These are phyloP conservation scores for Drosophila sproati DNA, from an alignment of 1,140 invertebrate genomes.

Conservation along the genomic window DNA sequence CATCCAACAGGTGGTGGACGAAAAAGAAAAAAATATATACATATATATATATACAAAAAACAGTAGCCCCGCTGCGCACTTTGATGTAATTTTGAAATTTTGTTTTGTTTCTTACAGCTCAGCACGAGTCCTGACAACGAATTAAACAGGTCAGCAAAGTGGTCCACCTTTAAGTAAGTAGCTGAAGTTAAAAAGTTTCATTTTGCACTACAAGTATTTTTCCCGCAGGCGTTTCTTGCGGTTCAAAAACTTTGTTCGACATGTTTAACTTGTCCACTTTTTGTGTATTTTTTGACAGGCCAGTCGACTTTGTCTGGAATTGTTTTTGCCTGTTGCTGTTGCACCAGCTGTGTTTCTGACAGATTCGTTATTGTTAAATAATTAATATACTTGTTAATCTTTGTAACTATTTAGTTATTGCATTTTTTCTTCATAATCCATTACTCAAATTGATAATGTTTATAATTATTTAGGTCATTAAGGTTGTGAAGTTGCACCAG, in stretches of 20 bases:
- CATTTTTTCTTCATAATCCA: too few species aligned
- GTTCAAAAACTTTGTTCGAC: conserved; percentile 17
- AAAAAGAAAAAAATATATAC: background rate
- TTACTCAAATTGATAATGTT: too few species aligned
- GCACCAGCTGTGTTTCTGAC: too few species aligned
- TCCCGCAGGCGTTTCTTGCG: conserved; percentile 20
- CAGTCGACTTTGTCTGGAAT: conserved; percentile 18
- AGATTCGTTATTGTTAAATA: background rate
- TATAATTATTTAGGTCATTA: too few species aligned
- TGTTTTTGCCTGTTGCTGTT: conserved; percentile 4
- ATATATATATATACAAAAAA: background rate
- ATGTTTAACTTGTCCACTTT: conserved; percentile 6
- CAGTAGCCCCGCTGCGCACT: background rate
- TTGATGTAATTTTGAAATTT: conserved; percentile 10
- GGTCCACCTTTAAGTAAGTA: conserved; percentile 43
- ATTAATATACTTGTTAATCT: too few species aligned
- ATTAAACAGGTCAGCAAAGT: conserved; percentile 39
- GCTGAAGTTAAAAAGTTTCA: conserved; percentile 66
- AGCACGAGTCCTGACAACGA: conserved; percentile 5
- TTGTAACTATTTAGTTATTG: too few species aligned
- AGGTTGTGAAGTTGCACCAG: too few species aligned
- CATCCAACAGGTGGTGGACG: conserved; percentile 60
- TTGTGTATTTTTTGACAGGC: conserved; percentile 13
- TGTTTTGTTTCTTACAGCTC: conserved; percentile 32
- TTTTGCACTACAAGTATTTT: conserved; percentile 44